These are phyloP conservation scores for Drosophila helvetica DNA, from an alignment of 2,888 invertebrate genomes.

Conservation along the genomic window DNA sequence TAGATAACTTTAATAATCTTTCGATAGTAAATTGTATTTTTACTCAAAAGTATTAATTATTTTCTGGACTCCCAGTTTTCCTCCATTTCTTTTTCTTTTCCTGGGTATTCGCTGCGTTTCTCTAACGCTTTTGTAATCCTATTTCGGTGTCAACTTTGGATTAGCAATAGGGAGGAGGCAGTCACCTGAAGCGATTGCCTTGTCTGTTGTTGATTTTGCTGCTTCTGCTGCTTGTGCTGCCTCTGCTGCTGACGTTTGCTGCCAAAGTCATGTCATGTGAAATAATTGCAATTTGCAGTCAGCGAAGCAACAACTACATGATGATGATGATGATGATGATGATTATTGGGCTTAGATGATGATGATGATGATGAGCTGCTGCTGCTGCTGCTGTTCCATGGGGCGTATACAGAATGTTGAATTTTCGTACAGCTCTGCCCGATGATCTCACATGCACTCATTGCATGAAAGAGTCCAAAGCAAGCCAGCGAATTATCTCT, in stretches of 20 bases:
- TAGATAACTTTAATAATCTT: no score
- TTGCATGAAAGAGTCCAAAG: conserved; percentile 60
- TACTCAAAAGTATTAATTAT: no score
- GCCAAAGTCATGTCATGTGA: conserved; percentile 70
- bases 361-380: conserved; percentile 36
- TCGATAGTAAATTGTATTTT: no score
- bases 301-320: conserved; percentile 42
- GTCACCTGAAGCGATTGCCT: conserved; percentile 35
- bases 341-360: conserved; percentile 19
- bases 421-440: conserved; percentile 45
- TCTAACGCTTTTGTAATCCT: conserved; percentile 37
- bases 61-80: no score
- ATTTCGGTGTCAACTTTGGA: conserved; percentile 44
- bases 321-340: conserved; percentile 20
- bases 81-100: no score
- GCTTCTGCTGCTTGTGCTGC: conserved; percentile 18
- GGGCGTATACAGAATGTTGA: conserved; percentile 72
- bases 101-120: background rate
- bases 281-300: conserved; percentile 76
- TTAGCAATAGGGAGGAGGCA: conserved; percentile 1
- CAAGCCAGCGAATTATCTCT: conserved; percentile 61
- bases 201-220: background rate
- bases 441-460: conserved; percentile 77
- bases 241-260: conserved; percentile 16
- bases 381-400: conserved; percentile 52